Conservation (phyloP, 2,888 invertebrate species). For the Plagodis pulveraria region DNA sequence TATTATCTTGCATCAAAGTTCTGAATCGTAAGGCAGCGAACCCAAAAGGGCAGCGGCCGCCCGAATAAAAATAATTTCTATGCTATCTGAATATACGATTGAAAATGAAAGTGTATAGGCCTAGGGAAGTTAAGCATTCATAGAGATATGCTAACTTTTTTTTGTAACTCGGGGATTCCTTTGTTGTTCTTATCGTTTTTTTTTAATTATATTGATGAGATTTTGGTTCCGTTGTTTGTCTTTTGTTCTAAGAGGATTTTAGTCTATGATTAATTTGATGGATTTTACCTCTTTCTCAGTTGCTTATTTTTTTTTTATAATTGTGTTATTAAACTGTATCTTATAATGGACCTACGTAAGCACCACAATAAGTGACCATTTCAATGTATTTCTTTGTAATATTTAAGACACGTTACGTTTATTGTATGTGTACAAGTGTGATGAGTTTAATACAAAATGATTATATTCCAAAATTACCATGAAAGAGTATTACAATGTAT, state of each 20-base stretch:
- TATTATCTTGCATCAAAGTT: conserved; percentile 77
- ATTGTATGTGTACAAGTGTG: no score
- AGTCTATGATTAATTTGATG: neutral
- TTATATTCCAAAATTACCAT: no score
- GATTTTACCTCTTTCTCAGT: no score
- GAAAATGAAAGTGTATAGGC: conserved; percentile 49
- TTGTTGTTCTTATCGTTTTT: conserved; percentile 52
- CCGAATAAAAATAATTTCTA: conserved; percentile 58
- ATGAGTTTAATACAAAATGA: no score
- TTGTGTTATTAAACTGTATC: neutral
- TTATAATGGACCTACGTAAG: no score
- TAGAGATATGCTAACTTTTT: conserved; percentile 68
- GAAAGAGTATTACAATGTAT: no score
- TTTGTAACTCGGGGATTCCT: conserved; percentile 64
- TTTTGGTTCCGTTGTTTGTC: conserved; percentile 17
- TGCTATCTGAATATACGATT: conserved; percentile 50
- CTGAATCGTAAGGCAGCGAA: conserved; percentile 63
- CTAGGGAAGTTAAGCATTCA: conserved; percentile 64
- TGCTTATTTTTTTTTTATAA: neutral
- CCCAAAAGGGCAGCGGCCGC: conserved; percentile 36
- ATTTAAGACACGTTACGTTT: no score
- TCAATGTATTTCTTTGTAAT: no score
- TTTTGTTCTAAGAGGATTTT: conserved; percentile 15
- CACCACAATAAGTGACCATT: no score
- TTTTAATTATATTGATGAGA: conserved; percentile 38